Evolutionary conservation across 2,797 vertebrate genomes (phyloP), one percentile per base, ranked within the genome.

Genomic region (Nannoperca australis): DNA sequence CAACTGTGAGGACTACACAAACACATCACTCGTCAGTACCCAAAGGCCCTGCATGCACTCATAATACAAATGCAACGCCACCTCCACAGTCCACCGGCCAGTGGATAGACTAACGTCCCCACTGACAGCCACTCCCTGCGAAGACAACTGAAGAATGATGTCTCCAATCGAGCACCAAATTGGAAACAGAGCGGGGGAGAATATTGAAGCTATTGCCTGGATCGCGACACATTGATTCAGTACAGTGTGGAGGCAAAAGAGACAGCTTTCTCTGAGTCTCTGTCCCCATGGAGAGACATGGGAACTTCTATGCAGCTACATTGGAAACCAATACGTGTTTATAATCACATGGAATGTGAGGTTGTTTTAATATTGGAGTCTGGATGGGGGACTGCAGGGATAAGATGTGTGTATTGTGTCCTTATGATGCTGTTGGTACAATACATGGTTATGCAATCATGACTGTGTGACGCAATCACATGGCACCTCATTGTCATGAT

Each of bases 301-400:
- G 88, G 20, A 93, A 92, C 91, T 88, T 54, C 88, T 82, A 92
- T 93, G 89, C 90, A 91, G 87, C 94, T 67, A 95, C 94, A 96
- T 63, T 94, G 91, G 94, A 95, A 96, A 96, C 97, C 96, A 94
- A 96, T 96, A 93, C 73, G 88, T 89, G 91, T 95, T 95, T 96
- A 95, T 96, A 95, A 97, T 96, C 88, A 13, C 86, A 89, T 93
- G 64, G 88, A 94, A 95, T 95, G 93, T 71, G 45, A 85, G 89
- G 84, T 93, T 92, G 82, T 93, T 96, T 96, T 95, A 94, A 84
- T 87, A 86, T 94, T 83, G 5, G 8, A 58, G 78, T 40, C 53
- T n/a, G 15, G 32, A 53, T 79, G 94, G 91, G 92, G 51, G 91
- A 89, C 86, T 90, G 91, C 79, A 71, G 73, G 62, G 90, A 77